phyloP scores from a whole-genome alignment of 2,113 vertebrate genomes.

The Octodon degus region DNA sequence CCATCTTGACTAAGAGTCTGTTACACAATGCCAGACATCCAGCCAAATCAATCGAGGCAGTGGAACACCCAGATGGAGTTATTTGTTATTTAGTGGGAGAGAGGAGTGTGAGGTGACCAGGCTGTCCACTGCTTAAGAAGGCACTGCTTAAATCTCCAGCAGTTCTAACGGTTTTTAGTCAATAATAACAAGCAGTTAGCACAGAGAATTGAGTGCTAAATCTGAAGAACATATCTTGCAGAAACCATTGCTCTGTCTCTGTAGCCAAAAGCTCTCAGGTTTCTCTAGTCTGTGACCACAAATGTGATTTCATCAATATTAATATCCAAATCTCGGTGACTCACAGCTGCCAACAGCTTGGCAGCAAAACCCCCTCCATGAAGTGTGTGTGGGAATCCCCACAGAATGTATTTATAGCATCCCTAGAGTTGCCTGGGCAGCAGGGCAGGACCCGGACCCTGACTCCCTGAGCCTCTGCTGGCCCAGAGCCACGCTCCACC shows the following conservation, averaged over 20 bases:
- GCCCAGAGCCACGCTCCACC: background rate
- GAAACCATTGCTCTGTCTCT: background rate
- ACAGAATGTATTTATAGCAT: background rate
- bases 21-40: background rate
- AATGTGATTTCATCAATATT: background rate
- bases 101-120: accelerated
- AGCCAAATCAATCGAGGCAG: background rate
- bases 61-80: background rate
- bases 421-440: background rate
- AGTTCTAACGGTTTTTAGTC: background rate
- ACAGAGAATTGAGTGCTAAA: background rate
- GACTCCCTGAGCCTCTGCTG: background rate
- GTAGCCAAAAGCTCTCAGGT: background rate
- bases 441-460: background rate
- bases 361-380: background rate
- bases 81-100: background rate
- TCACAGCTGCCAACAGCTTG: background rate
- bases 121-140: background rate
- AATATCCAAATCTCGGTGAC: background rate
- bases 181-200: background rate
- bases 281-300: background rate
- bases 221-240: background rate
- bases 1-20: background rate
- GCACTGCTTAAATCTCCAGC: background rate
- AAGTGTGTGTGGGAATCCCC: background rate